Conservation (phyloP, 2,888 invertebrate species). For the Cerceris ruficornis region DNA sequence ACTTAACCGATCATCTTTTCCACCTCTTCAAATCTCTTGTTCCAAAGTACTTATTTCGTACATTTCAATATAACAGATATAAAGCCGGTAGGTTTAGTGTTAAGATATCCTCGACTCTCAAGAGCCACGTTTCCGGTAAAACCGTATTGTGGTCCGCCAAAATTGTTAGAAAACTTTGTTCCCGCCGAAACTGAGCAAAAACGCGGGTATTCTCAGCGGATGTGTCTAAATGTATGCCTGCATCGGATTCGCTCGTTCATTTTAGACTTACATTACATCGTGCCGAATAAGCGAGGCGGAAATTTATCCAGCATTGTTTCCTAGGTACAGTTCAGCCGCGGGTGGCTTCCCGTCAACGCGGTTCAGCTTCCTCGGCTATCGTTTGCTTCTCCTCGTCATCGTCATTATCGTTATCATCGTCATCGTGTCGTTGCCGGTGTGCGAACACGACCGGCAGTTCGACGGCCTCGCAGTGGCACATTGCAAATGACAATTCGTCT, state of each 20-base stretch:
- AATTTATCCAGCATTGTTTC: conserved; percentile 57
- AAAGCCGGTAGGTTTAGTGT: too few species aligned
- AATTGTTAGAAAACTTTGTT: background rate
- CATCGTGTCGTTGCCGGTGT: conserved; percentile 32
- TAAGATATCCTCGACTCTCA: too few species aligned
- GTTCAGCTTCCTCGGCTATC: conserved; percentile 2
- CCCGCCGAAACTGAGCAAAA: background rate
- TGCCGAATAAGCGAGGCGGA: conserved; percentile 57
- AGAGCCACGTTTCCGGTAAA: background rate
- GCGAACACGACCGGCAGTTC: conserved; percentile 16
- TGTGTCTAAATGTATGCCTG: conserved; percentile 24
- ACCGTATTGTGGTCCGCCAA: background rate
- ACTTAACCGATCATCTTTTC: too few species aligned
- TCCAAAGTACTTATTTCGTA: too few species aligned
- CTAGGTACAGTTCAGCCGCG: conserved; percentile 34
- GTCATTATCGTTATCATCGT: conserved; percentile 56
- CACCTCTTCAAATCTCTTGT: too few species aligned
- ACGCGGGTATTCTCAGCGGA: background rate
- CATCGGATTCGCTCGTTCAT: conserved; percentile 45
- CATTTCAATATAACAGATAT: too few species aligned
- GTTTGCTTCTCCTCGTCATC: conserved; percentile 43
- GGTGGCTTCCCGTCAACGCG: conserved; percentile 42
- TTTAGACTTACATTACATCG: conserved; percentile 32
- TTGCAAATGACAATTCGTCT: conserved; percentile 68
- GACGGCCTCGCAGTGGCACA: conserved; percentile 46